Percentiles rank a stretch among this genome's conserved stretches.
These are phyloP conservation scores for Gymnarchus niloticus DNA, from an alignment of 2,113 vertebrate species.

Conservation along the genomic window DNA sequence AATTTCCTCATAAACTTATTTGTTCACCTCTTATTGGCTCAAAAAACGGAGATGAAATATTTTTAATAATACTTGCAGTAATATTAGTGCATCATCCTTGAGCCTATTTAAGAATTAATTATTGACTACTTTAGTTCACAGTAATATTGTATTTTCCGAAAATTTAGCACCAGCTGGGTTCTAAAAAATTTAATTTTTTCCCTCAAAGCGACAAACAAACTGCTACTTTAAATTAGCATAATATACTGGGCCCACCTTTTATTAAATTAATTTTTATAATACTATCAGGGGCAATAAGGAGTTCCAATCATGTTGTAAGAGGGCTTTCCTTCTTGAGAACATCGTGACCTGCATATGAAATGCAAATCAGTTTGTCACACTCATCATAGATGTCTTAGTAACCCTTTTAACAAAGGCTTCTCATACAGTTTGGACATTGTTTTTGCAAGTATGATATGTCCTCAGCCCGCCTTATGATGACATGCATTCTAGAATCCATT, in stretches of 20 bases:
- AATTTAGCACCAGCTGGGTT: not conserved
- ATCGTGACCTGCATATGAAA: constrained; percentile 53
- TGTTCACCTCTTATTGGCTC: not conserved
- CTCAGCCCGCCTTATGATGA: constrained; percentile 51
- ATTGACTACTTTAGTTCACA: not conserved
- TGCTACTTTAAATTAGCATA: not conserved
- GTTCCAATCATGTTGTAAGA: not conserved
- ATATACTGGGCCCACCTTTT: not conserved
- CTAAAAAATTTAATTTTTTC: not conserved
- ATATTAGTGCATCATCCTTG: not conserved
- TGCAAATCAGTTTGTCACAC: constrained; percentile 46
- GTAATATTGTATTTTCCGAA: not conserved
- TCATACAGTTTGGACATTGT: constrained; percentile 65
- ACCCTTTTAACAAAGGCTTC: constrained; percentile 58
- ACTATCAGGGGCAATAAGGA: not conserved
- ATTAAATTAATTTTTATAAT: not conserved
- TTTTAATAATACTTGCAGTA: not conserved
- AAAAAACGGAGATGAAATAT: not conserved
- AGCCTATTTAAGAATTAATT: not conserved
- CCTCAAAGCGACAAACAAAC: not conserved
- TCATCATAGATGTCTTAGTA: constrained; percentile 58
- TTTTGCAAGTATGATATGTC: constrained; percentile 54
- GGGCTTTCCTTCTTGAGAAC: not conserved
- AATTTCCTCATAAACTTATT: not conserved
- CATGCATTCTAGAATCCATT: constrained; percentile 51